These are phyloP conservation scores for Halcyon senegalensis DNA, from an alignment of 2,113 vertebrate species.

Conservation along the genomic window DNA sequence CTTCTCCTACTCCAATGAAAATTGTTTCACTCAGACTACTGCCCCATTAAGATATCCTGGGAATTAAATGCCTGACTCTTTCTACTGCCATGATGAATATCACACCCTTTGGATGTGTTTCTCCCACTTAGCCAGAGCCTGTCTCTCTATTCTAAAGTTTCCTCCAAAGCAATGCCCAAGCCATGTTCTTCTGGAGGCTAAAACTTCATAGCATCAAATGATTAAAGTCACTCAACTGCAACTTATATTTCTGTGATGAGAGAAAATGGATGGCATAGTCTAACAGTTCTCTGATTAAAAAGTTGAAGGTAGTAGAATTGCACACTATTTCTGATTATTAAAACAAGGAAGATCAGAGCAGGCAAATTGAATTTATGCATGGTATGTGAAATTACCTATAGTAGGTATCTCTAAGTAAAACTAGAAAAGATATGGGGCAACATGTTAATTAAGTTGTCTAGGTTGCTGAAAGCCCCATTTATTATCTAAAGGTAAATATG, in stretches of 20 bases:
- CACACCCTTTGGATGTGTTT: background rate
- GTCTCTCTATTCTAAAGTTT: background rate
- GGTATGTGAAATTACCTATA: background rate
- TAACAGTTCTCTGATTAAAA: background rate
- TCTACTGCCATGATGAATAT: background rate
- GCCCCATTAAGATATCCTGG: background rate
- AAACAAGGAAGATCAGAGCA: background rate
- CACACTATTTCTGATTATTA: background rate
- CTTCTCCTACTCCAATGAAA: background rate
- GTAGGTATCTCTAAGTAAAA: background rate
- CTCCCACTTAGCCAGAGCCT: background rate
- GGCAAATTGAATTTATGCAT: background rate
- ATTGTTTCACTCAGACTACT: background rate
- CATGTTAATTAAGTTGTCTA: background rate
- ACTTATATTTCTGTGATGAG: background rate
- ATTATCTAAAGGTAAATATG: background rate
- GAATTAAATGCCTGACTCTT: background rate
- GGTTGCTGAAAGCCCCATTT: background rate
- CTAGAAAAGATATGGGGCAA: background rate
- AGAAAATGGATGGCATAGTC: background rate
- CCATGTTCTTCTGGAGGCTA: background rate
- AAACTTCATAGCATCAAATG: background rate
- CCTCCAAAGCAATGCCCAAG: background rate
- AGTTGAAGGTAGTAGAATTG: background rate
- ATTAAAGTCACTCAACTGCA: background rate